Percentiles rank a stretch among this genome's conserved stretches.
Conservation (phyloP, 2,888 invertebrate species). For the Graphium colonna region DNA sequence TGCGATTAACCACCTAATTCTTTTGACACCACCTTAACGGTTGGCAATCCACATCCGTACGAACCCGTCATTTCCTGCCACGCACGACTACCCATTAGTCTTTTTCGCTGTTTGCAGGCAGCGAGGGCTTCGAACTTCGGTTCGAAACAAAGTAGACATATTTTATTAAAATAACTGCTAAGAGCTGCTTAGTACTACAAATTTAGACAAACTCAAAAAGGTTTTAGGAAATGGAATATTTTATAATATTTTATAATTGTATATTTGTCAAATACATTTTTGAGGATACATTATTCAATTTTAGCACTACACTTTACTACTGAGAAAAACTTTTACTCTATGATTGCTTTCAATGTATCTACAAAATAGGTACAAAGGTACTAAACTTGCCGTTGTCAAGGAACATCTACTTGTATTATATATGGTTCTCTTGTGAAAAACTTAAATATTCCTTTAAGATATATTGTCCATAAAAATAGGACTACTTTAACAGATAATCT, state of each 20-base stretch:
- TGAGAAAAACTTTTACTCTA: constrained; percentile 53
- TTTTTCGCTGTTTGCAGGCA: too few relatives aligned
- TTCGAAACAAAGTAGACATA: too few relatives aligned
- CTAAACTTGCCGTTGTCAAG: constrained; percentile 15
- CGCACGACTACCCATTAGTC: too few relatives aligned
- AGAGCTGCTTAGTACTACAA: not conserved
- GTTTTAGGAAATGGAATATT: constrained; percentile 18
- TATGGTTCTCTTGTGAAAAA: constrained; percentile 1
- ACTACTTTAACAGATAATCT: constrained; percentile 3
- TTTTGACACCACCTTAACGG: too few relatives aligned
- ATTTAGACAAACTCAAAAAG: not conserved
- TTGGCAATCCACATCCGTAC: too few relatives aligned
- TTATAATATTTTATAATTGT: constrained; percentile 39
- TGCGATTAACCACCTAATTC: too few relatives aligned
- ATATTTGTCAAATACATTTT: constrained; percentile 69
- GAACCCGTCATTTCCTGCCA: too few relatives aligned
- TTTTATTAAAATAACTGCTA: not conserved
- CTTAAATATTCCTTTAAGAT: not conserved
- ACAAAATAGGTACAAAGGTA: constrained; percentile 28
- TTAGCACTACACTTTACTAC: constrained; percentile 68
- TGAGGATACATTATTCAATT: constrained; percentile 60
- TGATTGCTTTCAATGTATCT: constrained; percentile 43
- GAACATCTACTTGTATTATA: constrained; percentile 13
- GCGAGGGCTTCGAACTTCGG: too few relatives aligned
- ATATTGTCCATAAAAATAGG: constrained; percentile 1